Evolutionary conservation across 2,113 vertebrate species (phyloP).

Genomic region (Megaleporinus macrocephalus): DNA sequence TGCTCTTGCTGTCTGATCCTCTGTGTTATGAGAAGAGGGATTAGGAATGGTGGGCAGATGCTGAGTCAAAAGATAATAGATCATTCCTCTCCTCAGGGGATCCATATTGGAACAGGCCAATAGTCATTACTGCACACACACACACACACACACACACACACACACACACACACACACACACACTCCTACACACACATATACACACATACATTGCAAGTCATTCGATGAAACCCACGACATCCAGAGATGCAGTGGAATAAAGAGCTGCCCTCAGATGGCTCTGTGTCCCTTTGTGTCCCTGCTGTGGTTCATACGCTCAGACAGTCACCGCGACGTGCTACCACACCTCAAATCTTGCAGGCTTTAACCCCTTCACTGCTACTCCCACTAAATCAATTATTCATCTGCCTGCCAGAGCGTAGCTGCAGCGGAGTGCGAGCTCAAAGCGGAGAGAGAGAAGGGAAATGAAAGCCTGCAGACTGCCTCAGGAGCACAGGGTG

Average conservation of each 20-base stretch:
- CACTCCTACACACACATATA: too few relatives aligned
- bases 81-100: slow-evolving; percentile 18
- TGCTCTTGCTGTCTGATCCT: not conserved
- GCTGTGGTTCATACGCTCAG: not conserved
- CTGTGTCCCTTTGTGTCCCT: not conserved
- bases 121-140: not conserved
- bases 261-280: not conserved
- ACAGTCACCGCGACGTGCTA: not conserved
- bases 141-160: slow-evolving; percentile 1
- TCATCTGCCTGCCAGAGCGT: slow-evolving; percentile 15
- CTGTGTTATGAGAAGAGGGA: slow-evolving; percentile 31
- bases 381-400: slow-evolving; percentile 23
- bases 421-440: not conserved
- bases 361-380: too few relatives aligned
- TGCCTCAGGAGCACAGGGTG: not conserved
- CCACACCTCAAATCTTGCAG: slow-evolving; percentile 22
- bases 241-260: not conserved
- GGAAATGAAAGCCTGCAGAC: slow-evolving; percentile 11
- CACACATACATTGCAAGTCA: slow-evolving; percentile 22
- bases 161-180: not conserved
- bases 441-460: not conserved
- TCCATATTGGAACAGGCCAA: not conserved
- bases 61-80: slow-evolving; percentile 60
- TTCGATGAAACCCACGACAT: not conserved
- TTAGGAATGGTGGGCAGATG: slow-evolving; percentile 62